Evolutionary conservation across 1,140 invertebrate species (phyloP).

Genomic region (Pinna nobilis): DNA sequence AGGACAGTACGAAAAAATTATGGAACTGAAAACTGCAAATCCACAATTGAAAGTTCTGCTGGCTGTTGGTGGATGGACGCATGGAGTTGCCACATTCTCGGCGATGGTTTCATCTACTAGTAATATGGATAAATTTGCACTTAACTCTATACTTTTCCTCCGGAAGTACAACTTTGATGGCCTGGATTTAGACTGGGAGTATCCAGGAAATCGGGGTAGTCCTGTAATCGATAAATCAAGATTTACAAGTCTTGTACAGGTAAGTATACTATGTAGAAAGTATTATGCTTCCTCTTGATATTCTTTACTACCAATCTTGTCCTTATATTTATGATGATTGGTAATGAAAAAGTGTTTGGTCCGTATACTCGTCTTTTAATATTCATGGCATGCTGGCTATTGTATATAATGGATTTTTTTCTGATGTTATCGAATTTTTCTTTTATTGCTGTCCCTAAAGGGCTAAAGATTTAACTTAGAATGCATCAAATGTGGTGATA

Average conservation of each 20-base stretch:
- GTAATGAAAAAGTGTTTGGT: too few relatives aligned
- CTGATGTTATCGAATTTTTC: too few relatives aligned
- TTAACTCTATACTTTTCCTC: constrained; percentile 86
- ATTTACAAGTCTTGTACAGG: constrained; percentile 88
- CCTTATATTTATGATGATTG: too few relatives aligned
- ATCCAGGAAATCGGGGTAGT: constrained; percentile 93
- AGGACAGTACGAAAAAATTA: too few relatives aligned
- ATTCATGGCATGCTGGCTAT: too few relatives aligned
- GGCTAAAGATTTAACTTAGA: too few relatives aligned
- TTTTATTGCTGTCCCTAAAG: too few relatives aligned
- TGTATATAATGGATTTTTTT: too few relatives aligned
- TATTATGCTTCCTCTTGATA: too few relatives aligned
- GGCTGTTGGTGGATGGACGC: constrained; percentile 97
- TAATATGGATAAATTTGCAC: constrained; percentile 61
- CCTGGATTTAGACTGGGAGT: constrained; percentile 97
- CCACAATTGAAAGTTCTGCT: constrained; percentile 93
- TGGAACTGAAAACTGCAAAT: constrained; percentile 91
- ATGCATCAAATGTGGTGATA: too few relatives aligned
- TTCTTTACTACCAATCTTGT: too few relatives aligned
- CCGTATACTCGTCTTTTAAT: too few relatives aligned
- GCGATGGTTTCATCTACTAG: constrained; percentile 60
- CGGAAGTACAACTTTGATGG: constrained; percentile 96
- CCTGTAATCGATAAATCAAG: constrained; percentile 92
- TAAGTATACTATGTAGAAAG: constrained; percentile 30
- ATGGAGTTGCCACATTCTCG: constrained; percentile 85